Evolutionary conservation across 2,797 vertebrate species (phyloP).

Genomic region (Otolemur crassicaudatus): DNA sequence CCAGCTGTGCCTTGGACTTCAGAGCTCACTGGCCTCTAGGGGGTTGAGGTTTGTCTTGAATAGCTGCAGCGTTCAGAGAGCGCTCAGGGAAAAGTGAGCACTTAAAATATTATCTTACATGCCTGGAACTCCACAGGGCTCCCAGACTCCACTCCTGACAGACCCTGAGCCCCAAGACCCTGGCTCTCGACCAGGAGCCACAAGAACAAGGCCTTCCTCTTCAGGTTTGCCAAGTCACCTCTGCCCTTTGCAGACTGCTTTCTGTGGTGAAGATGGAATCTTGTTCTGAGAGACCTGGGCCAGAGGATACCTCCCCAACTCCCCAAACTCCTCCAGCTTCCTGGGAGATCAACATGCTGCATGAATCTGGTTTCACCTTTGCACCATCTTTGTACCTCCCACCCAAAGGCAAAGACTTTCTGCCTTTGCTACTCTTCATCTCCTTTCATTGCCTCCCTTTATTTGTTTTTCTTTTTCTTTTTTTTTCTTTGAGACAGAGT

Average conservation of each 20-base stretch:
- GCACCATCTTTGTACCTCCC: background rate
- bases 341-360: background rate
- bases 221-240: background rate
- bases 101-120: constrained; percentile 54
- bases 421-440: background rate
- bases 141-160: background rate
- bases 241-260: background rate
- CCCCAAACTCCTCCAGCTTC: background rate
- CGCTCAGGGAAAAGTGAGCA: background rate
- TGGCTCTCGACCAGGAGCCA: background rate
- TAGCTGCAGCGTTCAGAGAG: background rate
- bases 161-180: background rate
- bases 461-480: too few relatives aligned
- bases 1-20: background rate
- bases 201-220: background rate
- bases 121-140: background rate
- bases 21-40: background rate
- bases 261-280: background rate
- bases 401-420: background rate
- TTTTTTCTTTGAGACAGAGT: too few relatives aligned
- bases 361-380: background rate
- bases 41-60: background rate
- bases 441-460: background rate
- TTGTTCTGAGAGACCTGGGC: constrained; percentile 29
- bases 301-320: background rate